Conservation (phyloP, 2,113 vertebrate genomes). For the Gobio gobio region DNA sequence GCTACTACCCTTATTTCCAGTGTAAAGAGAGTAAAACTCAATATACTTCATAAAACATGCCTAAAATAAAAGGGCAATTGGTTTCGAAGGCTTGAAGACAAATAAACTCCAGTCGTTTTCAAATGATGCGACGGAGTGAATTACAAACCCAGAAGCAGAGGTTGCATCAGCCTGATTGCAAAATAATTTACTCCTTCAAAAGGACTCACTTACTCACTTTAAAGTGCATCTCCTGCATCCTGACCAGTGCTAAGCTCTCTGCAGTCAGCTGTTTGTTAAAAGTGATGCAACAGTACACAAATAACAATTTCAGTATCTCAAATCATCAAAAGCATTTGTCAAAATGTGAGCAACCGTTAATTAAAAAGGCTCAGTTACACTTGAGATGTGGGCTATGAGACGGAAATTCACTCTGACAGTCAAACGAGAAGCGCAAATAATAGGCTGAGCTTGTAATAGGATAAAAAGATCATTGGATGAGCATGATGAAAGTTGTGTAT, state of each 20-base stretch:
- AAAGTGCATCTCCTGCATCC: constrained; percentile 62
- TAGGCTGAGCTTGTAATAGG: constrained; percentile 24
- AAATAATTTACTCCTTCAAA: constrained; percentile 57
- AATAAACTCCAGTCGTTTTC: constrained; percentile 20
- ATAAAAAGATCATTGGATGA: constrained; percentile 8
- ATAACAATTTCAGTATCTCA: constrained; percentile 48
- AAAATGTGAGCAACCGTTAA: constrained; percentile 50
- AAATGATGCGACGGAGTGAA: constrained; percentile 39
- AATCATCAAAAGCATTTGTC: constrained; percentile 61
- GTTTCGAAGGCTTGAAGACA: constrained; percentile 21
- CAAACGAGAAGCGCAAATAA: constrained; percentile 29
- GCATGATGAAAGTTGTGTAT: not conserved
- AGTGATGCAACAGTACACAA: constrained; percentile 64
- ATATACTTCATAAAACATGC: not conserved
- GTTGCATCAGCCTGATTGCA: constrained; percentile 72
- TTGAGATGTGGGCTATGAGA: constrained; percentile 40
- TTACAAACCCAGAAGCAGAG: constrained; percentile 63
- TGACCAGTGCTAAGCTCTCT: constrained; percentile 54
- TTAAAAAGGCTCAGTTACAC: constrained; percentile 60
- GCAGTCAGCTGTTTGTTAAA: constrained; percentile 44
- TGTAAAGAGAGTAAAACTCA: not conserved
- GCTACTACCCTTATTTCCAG: not conserved
- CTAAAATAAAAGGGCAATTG: constrained; percentile 17
- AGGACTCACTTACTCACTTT: constrained; percentile 34
- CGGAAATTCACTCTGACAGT: not conserved